These are phyloP conservation scores for Procambarus virginalis DNA, from an alignment of 1,140 invertebrate genomes.

Conservation along the genomic window DNA sequence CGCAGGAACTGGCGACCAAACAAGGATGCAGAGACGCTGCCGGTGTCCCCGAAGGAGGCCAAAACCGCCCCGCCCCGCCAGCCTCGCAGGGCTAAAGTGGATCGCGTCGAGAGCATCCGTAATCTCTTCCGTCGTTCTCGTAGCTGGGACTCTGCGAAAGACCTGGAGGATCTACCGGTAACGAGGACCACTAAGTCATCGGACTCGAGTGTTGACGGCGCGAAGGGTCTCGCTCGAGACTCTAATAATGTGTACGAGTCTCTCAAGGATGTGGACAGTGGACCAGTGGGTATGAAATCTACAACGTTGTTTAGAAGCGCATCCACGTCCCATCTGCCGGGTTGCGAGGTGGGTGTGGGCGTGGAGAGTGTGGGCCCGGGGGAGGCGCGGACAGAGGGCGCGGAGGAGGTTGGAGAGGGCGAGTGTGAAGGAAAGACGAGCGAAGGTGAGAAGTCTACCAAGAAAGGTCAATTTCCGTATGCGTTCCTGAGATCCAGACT, in stretches of 20 bases:
- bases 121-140: slow-evolving; percentile 70
- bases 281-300: not conserved
- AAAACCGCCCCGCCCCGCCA: slow-evolving; percentile 34
- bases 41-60: not conserved
- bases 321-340: slow-evolving; percentile 67
- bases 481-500: slow-evolving; percentile 69
- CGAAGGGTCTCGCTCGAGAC: not conserved
- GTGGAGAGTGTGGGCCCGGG: not conserved
- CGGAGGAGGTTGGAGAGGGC: not conserved
- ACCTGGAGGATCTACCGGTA: slow-evolving; percentile 61
- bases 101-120: slow-evolving; percentile 70
- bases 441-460: slow-evolving; percentile 51
- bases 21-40: slow-evolving; percentile 31
- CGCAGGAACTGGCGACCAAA: slow-evolving; percentile 62
- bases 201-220: slow-evolving; percentile 2
- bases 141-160: slow-evolving; percentile 70
- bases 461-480: slow-evolving; percentile 69
- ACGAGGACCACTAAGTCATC: not conserved
- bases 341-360: slow-evolving; percentile 37
- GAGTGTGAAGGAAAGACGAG: slow-evolving; percentile 26
- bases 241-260: slow-evolving; percentile 57
- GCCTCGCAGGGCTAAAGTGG: slow-evolving; percentile 65
- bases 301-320: slow-evolving; percentile 65
- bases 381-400: slow-evolving; percentile 3
- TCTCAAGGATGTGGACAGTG: slow-evolving; percentile 41